Percentiles rank a stretch among this genome's conserved stretches.
phyloP scores from a whole-genome alignment of 2,113 vertebrate species.

The Heterotis niloticus region DNA sequence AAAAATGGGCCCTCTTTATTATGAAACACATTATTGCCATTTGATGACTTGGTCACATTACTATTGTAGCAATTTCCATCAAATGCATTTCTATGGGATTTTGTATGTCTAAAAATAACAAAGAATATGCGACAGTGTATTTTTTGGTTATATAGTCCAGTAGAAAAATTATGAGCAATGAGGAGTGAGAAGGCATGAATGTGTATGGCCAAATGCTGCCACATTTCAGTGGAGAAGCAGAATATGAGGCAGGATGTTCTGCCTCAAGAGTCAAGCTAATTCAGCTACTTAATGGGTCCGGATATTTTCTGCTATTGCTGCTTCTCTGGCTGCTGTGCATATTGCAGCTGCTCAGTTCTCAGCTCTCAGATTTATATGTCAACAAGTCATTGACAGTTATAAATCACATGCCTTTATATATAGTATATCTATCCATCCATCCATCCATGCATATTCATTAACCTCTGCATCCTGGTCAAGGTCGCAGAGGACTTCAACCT shows the following conservation, averaged over 20 bases:
- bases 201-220: background rate
- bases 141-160: background rate
- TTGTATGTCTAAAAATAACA: no score
- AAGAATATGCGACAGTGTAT: no score
- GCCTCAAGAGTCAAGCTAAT: conserved; percentile 6
- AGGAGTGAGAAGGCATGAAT: background rate
- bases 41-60: no score
- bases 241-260: background rate
- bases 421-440: background rate
- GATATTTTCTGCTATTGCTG: background rate
- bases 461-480: background rate
- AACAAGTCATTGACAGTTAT: background rate
- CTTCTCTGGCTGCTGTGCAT: background rate
- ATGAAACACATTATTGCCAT: no score
- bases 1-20: no score
- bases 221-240: background rate
- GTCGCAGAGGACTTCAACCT: no score
- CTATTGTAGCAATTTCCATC: no score
- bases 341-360: background rate
- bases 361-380: conserved; percentile 10
- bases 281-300: background rate
- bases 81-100: no score
- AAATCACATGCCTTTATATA: background rate
- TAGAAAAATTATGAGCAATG: background rate
- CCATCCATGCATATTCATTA: background rate